Evolutionary conservation across 2,113 vertebrate species (phyloP).

Genomic region (Machaerirhynchus nigripectus): DNA sequence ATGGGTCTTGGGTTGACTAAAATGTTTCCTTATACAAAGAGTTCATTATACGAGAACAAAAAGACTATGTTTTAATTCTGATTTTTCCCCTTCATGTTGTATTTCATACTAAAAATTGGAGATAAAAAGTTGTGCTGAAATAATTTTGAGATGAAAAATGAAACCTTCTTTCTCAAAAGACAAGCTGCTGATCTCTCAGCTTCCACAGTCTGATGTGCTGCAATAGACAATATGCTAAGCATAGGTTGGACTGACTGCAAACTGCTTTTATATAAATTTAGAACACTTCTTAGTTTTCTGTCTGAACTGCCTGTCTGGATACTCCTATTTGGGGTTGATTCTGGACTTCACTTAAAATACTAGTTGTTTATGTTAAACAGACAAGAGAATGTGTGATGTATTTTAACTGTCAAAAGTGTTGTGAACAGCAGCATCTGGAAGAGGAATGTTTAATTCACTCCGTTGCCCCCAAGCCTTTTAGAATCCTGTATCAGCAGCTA

Average conservation of each 20-base stretch:
- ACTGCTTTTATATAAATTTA: slow-evolving; percentile 58
- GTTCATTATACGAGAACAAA: neutral
- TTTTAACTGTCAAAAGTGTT: slow-evolving; percentile 78
- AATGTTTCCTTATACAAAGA: neutral
- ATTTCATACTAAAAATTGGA: neutral
- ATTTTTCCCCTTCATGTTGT: neutral
- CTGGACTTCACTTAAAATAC: slow-evolving; percentile 75
- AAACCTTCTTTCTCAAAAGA: neutral
- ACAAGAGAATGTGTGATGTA: slow-evolving; percentile 80
- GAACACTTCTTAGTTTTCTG: slow-evolving; percentile 67
- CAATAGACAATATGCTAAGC: neutral
- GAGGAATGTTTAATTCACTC: slow-evolving; percentile 57
- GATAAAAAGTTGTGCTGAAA: neutral
- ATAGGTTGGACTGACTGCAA: slow-evolving; percentile 1
- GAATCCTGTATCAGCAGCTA: slow-evolving; percentile 43
- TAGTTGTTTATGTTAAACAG: slow-evolving; percentile 77
- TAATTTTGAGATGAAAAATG: neutral
- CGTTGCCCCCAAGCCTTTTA: slow-evolving; percentile 29
- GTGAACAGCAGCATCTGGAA: slow-evolving; percentile 79
- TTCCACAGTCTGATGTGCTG: neutral
- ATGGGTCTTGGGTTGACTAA: neutral
- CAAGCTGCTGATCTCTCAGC: slow-evolving; percentile 21
- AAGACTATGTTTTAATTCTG: neutral
- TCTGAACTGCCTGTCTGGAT: slow-evolving; percentile 66
- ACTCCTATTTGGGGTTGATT: slow-evolving; percentile 72